phyloP scores from a whole-genome alignment of 2,113 vertebrate genomes.

The Notechis scutatus region DNA sequence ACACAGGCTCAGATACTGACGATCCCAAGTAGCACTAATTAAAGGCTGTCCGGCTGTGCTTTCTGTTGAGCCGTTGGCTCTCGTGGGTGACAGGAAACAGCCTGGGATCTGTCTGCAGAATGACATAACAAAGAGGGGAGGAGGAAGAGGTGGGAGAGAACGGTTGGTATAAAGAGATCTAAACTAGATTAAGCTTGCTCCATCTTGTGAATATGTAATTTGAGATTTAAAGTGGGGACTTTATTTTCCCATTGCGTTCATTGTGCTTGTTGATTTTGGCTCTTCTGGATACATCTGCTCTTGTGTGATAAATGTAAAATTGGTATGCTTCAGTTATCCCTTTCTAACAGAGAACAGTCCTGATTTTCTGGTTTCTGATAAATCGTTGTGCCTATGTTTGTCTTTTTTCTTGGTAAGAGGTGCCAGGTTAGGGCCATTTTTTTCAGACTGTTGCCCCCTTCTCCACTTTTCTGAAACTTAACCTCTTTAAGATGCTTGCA shows the following conservation, averaged over 20 bases:
- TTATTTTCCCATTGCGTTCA: slow-evolving; percentile 76
- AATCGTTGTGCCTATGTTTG: neutral
- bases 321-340: neutral
- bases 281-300: slow-evolving; percentile 25
- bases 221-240: slow-evolving; percentile 73
- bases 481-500: neutral
- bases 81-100: slow-evolving; percentile 89
- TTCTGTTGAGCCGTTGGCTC: slow-evolving; percentile 79
- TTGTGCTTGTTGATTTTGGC: slow-evolving; percentile 76
- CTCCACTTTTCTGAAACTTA: neutral
- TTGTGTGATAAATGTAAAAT: slow-evolving; percentile 49
- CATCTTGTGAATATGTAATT: slow-evolving; percentile 62
- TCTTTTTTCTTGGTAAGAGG: neutral
- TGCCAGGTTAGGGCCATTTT: neutral
- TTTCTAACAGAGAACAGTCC: neutral
- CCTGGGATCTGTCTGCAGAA: slow-evolving; percentile 89
- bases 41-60: slow-evolving; percentile 92
- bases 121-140: slow-evolving; percentile 85
- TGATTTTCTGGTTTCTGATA: neutral
- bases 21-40: slow-evolving; percentile 92
- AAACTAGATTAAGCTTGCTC: slow-evolving; percentile 65
- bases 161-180: slow-evolving; percentile 70
- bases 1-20: slow-evolving; percentile 81
- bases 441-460: neutral
- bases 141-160: slow-evolving; percentile 59